phyloP scores from a whole-genome alignment of 2,797 vertebrate genomes.

The Acrossocheilus wenchowensis region DNA sequence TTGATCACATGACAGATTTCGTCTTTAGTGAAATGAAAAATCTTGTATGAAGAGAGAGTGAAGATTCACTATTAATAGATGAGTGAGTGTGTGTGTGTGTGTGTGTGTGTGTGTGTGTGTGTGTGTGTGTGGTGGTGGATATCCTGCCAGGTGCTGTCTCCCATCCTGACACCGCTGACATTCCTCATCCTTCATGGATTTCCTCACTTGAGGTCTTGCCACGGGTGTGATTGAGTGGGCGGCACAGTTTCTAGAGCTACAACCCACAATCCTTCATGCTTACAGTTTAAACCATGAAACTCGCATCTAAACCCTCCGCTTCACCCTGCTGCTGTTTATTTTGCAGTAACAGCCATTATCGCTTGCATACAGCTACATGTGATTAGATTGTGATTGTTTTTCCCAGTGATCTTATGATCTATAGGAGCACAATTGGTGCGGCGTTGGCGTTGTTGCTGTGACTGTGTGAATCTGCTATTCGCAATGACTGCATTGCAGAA shows the following conservation, averaged over 20 bases:
- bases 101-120: too few relatives aligned
- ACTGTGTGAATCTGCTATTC: not conserved
- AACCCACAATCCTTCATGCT: not conserved
- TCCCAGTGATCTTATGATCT: not conserved
- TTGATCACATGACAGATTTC: not conserved
- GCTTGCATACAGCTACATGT: not conserved
- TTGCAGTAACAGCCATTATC: not conserved
- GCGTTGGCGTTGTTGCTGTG: not conserved
- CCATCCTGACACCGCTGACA: slow-evolving; percentile 27
- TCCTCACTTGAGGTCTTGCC: slow-evolving; percentile 5
- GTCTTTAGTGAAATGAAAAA: not conserved
- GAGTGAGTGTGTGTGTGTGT: not conserved
- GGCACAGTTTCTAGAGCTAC: not conserved
- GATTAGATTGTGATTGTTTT: not conserved
- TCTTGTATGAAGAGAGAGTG: not conserved
- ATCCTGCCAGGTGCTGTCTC: slow-evolving; percentile 51
- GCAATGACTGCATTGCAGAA: slow-evolving; percentile 54
- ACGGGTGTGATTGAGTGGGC: not conserved
- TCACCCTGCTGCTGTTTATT: not conserved
- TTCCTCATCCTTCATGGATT: slow-evolving; percentile 41
- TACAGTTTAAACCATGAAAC: not conserved
- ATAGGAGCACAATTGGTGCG: not conserved
- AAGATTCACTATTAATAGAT: slow-evolving; percentile 12
- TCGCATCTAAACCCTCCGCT: not conserved
- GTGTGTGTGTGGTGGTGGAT: slow-evolving; percentile 17